phyloP scores from a whole-genome alignment of 2,888 invertebrate species.

The Zaprionus bogoriensis region DNA sequence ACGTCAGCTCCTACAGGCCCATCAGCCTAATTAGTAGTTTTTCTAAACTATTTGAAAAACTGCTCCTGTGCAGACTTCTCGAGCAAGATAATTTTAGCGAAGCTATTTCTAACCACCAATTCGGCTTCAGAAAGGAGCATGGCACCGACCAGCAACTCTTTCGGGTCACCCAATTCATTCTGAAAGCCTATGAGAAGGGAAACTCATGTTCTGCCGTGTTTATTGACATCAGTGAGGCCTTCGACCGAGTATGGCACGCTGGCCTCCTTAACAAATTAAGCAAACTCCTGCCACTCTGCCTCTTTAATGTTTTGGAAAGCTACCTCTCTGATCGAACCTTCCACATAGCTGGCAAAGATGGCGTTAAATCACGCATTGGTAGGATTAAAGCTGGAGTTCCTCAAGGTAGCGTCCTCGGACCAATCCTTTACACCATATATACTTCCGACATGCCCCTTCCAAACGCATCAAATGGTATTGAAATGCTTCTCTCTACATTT shows the following conservation, averaged over 20 bases:
- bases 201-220: conserved; percentile 4
- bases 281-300: not conserved
- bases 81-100: not conserved
- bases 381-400: conserved; percentile 8
- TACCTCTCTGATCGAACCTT: not conserved
- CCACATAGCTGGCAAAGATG: not conserved
- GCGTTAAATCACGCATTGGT: not conserved
- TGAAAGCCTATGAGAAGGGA: not conserved
- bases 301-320: not conserved
- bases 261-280: not conserved
- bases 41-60: not conserved
- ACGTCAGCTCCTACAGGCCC: not conserved
- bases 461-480: not conserved
- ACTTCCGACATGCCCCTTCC: conserved; percentile 18
- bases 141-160: conserved; percentile 7
- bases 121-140: conserved; percentile 4
- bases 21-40: not conserved
- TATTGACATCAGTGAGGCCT: conserved; percentile 9
- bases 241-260: conserved; percentile 19
- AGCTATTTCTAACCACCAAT: not conserved
- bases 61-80: not conserved
- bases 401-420: conserved; percentile 12
- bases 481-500: conserved; percentile 1
- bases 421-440: conserved; percentile 7
- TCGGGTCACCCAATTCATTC: not conserved